Evolutionary conservation across 2,888 invertebrate species (phyloP), one percentile per base, ranked within the genome.

Genomic region (Melieria crassipennis): DNA sequence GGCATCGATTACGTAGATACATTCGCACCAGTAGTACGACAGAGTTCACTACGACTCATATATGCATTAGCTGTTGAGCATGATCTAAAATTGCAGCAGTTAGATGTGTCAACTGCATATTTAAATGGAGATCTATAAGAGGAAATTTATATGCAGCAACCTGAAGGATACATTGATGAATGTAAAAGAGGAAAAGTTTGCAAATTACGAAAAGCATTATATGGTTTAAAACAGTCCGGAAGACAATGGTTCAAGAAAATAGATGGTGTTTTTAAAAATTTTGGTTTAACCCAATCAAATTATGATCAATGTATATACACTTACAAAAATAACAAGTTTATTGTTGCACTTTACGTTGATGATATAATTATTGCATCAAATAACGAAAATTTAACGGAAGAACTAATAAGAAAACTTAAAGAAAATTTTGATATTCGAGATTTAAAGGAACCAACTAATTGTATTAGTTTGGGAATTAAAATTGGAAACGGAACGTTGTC

Each of bases 91-190:
- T 7, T 74, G 4, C 65, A 30, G 10, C 69, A 71, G 13, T 30
- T 73, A 47, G 73, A 75, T 61, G 71, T 73, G 7, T 68, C 65
- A 50, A 65, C 70, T 10, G 72, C 62, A 3, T 16, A 16, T 16
- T 16, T 16, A 16, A 16, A 16, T 16, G 16, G 16, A 16, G 16
- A 16, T 16, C 16, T 16, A 16, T 0, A 16, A 16, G 16, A 16
- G 16, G 16, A 16, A 16, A 16, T 16, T 16, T 16, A 16, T 16
- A 16, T 16, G 16, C 16, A 16, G 16, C 16, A 16, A 16, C 16
- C 16, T 16, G 16, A 16, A 16, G 16, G 16, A 16, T 16, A 16
- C 16, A 16, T 16, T 16, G 16, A 16, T 16, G 16, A 16, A 16
- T 16, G 16, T 16, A 16, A 16, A 16, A 16, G 16, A 16, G 16